Conservation (phyloP, 2,888 invertebrate species). For the Cosmia pyralina region DNA sequence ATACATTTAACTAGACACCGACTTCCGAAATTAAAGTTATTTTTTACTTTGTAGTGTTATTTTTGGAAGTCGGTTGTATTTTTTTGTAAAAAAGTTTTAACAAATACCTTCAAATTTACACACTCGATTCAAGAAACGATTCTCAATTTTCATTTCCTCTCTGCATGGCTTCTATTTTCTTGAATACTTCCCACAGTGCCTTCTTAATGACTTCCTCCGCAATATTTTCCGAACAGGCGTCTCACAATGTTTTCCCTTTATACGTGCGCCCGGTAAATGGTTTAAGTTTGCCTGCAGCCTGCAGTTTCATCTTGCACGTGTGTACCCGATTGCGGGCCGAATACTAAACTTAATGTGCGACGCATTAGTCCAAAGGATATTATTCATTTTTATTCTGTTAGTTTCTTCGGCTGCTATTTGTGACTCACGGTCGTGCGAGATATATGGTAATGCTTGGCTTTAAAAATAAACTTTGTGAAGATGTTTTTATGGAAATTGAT, state of each 20-base stretch:
- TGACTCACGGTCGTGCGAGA: conserved; percentile 35
- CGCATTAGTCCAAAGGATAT: conserved; percentile 75
- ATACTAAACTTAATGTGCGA: conserved; percentile 74
- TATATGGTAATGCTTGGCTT: conserved; percentile 27
- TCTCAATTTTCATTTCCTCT: conserved; percentile 42
- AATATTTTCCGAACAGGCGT: conserved; percentile 70
- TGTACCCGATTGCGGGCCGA: conserved; percentile 70
- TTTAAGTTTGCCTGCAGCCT: conserved; percentile 70
- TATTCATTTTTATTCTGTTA: conserved; percentile 74
- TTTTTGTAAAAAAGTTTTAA: no score
- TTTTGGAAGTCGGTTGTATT: no score
- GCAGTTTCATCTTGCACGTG: conserved; percentile 71
- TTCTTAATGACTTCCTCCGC: conserved; percentile 69
- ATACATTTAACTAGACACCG: no score
- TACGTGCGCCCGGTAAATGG: conserved; percentile 68
- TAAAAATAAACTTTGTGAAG: background rate
- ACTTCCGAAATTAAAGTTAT: no score
- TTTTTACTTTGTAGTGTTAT: no score
- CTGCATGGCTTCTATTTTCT: conserved; percentile 61
- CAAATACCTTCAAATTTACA: background rate
- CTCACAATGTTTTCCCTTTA: conserved; percentile 67
- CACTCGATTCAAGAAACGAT: conserved; percentile 25
- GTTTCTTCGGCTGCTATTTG: conserved; percentile 63
- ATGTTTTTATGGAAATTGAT: background rate
- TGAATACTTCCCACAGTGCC: conserved; percentile 59